Evolutionary conservation across 2,113 vertebrate genomes (phyloP), one percentile per base, ranked within the genome.

Genomic region (Entosphenus tridentatus): DNA sequence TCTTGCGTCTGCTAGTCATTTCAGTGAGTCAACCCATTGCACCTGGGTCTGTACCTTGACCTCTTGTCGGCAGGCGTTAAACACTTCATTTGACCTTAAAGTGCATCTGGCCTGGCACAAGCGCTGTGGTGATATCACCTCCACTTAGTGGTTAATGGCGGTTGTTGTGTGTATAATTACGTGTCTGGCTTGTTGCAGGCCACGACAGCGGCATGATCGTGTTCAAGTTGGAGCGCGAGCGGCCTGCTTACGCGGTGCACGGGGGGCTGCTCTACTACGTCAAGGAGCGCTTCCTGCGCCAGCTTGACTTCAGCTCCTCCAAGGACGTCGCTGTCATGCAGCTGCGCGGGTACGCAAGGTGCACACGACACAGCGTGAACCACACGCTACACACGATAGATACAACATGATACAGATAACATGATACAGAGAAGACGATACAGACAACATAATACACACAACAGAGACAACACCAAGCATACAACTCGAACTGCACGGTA

Each of bases 171-270:
- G 39, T 39, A 39, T 39, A 6, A 39, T 39, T 39, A 39, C 6
- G 39, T n/a, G 62, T 11, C 9, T 65, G 62, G n/a, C 8, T 65
- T 72, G 58, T 13, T 68, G 3, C 14, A 95, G 91, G 89, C 21
- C 90, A 96, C 1, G 90, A 96, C 8, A 92, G 92, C 0, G 90
- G 90, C 2, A 96, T 96, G 92, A 84, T 97, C 5, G 89, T 97
- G 11, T 97, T 95, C 78, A 97, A 97, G 72, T 78, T 97, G 80
- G 92, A 97, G 75, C 78, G 90, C 0, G 92, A 96, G 77, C 81
- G 90, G 0, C 92, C 90, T 0, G 92, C 92, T 1, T 95, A 93
- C 1, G 89, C 92, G 0, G 89, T 96, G 14, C 87, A 96, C 0
- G 86, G 87, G 1, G 91, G 91, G 71, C 78, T 84, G 77, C 78